Evolutionary conservation across 2,113 vertebrate species (phyloP).

Genomic region (Casuarius casuarius): DNA sequence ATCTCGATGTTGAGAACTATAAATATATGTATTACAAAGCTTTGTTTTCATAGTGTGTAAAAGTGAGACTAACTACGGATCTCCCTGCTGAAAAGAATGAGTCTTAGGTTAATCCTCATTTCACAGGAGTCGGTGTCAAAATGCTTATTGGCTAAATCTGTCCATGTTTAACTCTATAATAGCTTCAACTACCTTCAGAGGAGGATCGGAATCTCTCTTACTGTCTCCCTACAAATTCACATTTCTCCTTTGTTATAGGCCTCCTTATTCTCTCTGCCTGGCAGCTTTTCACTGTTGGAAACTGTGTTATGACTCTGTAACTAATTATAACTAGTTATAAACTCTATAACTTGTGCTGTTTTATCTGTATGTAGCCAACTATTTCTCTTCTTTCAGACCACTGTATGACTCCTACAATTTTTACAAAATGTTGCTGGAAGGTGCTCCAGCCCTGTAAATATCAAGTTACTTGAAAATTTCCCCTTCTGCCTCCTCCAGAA

Average conservation of each 20-base stretch:
- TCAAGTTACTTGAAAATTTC: constrained; percentile 12
- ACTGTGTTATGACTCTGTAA: not conserved
- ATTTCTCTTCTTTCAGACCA: not conserved
- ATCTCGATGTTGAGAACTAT: not conserved
- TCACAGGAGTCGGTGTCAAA: not conserved
- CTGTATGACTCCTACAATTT: not conserved
- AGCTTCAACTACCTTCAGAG: not conserved
- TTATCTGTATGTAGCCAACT: not conserved
- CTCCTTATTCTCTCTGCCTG: not conserved
- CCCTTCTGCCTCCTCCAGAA: not conserved
- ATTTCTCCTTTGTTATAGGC: not conserved
- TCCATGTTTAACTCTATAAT: not conserved
- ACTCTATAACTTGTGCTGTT: not conserved
- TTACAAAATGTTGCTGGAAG: not conserved
- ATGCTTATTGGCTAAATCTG: not conserved
- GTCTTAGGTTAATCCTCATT: not conserved
- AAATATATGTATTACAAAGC: constrained; percentile 19
- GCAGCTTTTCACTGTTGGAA: not conserved
- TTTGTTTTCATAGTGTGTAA: constrained; percentile 38
- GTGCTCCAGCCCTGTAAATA: constrained; percentile 11
- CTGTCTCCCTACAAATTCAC: not conserved
- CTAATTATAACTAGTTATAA: not conserved
- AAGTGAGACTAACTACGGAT: not conserved
- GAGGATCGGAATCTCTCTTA: not conserved
- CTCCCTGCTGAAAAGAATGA: not conserved